Percentiles rank a stretch among this genome's conserved stretches.
These are phyloP conservation scores for Hedychridium roseum DNA, from an alignment of 2,888 invertebrate species.

Conservation along the genomic window DNA sequence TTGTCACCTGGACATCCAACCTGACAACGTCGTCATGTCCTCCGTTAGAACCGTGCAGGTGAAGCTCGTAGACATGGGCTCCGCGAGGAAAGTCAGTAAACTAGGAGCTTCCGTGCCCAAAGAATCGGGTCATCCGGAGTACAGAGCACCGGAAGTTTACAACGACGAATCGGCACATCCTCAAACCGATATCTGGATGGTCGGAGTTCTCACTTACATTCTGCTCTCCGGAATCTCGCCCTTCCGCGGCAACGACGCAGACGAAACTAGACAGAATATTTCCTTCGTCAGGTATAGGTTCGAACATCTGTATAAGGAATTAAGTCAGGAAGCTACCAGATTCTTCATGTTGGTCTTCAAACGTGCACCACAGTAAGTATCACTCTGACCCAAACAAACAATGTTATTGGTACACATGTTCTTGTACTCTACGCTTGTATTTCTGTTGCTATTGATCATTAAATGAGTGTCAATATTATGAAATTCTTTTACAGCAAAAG, in stretches of 20 bases:
- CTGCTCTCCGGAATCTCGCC: slow-evolving; percentile 93
- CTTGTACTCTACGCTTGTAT: too few relatives aligned
- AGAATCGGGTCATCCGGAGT: slow-evolving; percentile 78
- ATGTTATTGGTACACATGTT: slow-evolving; percentile 12
- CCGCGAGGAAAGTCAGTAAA: slow-evolving; percentile 82
- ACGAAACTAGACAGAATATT: slow-evolving; percentile 91
- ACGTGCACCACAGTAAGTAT: slow-evolving; percentile 82
- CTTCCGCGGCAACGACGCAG: slow-evolving; percentile 82
- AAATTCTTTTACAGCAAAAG: slow-evolving; percentile 76
- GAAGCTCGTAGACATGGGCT: slow-evolving; percentile 92
- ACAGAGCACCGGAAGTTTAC: slow-evolving; percentile 87
- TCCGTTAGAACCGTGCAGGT: slow-evolving; percentile 84
- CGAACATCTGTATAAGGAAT: slow-evolving; percentile 92
- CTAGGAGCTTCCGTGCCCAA: slow-evolving; percentile 75
- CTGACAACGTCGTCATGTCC: slow-evolving; percentile 94
- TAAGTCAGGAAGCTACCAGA: slow-evolving; percentile 90
- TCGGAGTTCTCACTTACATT: slow-evolving; percentile 91
- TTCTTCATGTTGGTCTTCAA: slow-evolving; percentile 97
- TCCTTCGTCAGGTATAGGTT: slow-evolving; percentile 91
- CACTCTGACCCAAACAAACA: background rate
- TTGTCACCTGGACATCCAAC: slow-evolving; percentile 89
- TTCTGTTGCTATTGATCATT: too few relatives aligned
- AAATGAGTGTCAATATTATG: too few relatives aligned
- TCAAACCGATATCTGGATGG: slow-evolving; percentile 95
- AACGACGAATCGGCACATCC: slow-evolving; percentile 87